Conservation (phyloP, 2,113 vertebrate genomes). For the Chitala chitala region DNA sequence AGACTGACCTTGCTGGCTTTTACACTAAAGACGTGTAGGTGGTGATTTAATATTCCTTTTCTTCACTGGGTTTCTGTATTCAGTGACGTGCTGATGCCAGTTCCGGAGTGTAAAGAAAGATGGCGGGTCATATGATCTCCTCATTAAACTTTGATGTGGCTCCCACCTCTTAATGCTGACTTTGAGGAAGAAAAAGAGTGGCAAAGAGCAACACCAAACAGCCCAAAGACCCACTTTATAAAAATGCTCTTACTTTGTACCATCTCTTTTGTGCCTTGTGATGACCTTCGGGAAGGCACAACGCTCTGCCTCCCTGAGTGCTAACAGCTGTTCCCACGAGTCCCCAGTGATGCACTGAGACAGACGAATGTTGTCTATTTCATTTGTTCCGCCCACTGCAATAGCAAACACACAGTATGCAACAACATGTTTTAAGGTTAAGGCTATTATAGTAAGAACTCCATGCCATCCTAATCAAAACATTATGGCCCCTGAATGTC, state of each 20-base stretch:
- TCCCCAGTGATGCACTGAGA: background rate
- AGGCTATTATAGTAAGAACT: background rate
- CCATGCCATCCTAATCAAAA: background rate
- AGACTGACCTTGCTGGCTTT: conserved; percentile 8
- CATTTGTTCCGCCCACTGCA: no score
- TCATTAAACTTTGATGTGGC: conserved; percentile 30
- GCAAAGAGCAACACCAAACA: background rate
- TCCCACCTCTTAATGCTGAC: conserved; percentile 21
- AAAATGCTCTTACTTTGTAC: background rate
- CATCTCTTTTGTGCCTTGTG: background rate
- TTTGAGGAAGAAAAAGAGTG: background rate
- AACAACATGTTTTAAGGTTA: background rate
- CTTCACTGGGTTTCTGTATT: conserved; percentile 24
- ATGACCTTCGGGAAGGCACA: background rate
- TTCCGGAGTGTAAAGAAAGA: conserved; percentile 10
- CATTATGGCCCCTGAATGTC: background rate
- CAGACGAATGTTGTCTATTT: background rate
- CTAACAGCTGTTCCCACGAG: background rate
- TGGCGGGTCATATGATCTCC: conserved; percentile 17
- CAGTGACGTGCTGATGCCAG: conserved; percentile 17
- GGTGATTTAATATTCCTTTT: conserved; percentile 31
- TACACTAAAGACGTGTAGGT: background rate
- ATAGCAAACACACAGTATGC: no score
- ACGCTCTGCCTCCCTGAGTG: background rate
- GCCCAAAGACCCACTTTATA: background rate